These are phyloP conservation scores for Ptychochromis oligacanthus DNA, from an alignment of 2,113 vertebrate species.

Conservation along the genomic window DNA sequence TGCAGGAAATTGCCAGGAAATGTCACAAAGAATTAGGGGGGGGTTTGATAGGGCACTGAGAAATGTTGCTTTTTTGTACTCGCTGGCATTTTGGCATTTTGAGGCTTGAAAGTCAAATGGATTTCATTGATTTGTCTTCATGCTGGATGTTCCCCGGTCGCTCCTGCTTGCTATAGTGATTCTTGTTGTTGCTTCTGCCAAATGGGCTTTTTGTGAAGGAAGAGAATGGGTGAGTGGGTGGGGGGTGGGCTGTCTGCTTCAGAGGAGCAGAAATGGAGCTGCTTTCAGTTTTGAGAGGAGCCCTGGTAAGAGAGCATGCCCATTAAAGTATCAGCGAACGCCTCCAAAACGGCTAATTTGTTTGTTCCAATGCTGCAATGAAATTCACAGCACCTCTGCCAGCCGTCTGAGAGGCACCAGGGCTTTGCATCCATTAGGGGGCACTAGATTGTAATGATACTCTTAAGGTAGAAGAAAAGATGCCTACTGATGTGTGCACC, in stretches of 20 bases:
- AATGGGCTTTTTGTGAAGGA: constrained; percentile 51
- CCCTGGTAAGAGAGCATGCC: neutral
- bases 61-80: constrained; percentile 59
- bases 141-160: constrained; percentile 58
- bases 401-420: constrained; percentile 5
- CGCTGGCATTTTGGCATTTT: constrained; percentile 75
- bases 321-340: neutral
- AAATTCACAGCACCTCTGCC: constrained; percentile 1
- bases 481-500: neutral
- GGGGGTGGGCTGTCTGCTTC: neutral
- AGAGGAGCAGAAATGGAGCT: constrained; percentile 16
- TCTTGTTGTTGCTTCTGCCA: constrained; percentile 54
- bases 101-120: constrained; percentile 73
- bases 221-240: neutral
- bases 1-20: constrained; percentile 78
- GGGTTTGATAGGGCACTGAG: constrained; percentile 64
- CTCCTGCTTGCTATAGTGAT: constrained; percentile 24
- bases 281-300: constrained; percentile 28
- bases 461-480: neutral
- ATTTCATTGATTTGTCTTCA: constrained; percentile 76
- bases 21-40: constrained; percentile 78
- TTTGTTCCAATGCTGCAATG: constrained; percentile 5
- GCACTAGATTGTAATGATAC: constrained; percentile 68
- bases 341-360: constrained; percentile 20
- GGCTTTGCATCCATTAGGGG: constrained; percentile 64